phyloP scores from a whole-genome alignment of 1,140 invertebrate genomes.

The Hycleus phaleratus region DNA sequence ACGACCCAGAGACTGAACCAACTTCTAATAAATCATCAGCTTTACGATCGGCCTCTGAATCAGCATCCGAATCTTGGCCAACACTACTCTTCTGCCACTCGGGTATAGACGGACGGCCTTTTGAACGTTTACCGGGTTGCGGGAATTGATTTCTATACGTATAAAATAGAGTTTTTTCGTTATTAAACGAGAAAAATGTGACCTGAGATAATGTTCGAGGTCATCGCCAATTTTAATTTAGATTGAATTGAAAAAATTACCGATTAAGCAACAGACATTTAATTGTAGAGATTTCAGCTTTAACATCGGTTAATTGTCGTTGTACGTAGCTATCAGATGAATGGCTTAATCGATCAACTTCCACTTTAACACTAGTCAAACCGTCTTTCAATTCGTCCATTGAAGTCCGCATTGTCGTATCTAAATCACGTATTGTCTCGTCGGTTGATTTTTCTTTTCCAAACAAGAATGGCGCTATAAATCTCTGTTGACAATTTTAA shows the following conservation, averaged over 20 bases:
- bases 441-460: conserved; percentile 42
- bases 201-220: background rate
- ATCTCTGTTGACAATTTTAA: conserved; percentile 27
- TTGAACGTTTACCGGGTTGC: conserved; percentile 45
- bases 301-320: conserved; percentile 59
- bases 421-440: conserved; percentile 56
- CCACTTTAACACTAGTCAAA: conserved; percentile 49
- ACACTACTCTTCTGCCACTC: conserved; percentile 63
- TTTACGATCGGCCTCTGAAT: conserved; percentile 32
- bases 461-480: conserved; percentile 38
- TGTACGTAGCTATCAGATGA: conserved; percentile 43
- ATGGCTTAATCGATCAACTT: conserved; percentile 49
- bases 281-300: conserved; percentile 65
- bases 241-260: conserved; percentile 38
- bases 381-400: conserved; percentile 53
- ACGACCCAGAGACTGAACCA: conserved; percentile 52
- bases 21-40: conserved; percentile 37
- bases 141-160: conserved; percentile 63
- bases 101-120: conserved; percentile 64
- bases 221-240: background rate
- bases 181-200: background rate
- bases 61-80: conserved; percentile 24
- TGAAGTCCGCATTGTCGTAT: conserved; percentile 42
- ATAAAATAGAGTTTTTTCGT: too few species aligned
- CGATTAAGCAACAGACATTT: conserved; percentile 69